Conservation (phyloP, 2,888 invertebrate species). For the Cataglyphis rosenhaueri region DNA sequence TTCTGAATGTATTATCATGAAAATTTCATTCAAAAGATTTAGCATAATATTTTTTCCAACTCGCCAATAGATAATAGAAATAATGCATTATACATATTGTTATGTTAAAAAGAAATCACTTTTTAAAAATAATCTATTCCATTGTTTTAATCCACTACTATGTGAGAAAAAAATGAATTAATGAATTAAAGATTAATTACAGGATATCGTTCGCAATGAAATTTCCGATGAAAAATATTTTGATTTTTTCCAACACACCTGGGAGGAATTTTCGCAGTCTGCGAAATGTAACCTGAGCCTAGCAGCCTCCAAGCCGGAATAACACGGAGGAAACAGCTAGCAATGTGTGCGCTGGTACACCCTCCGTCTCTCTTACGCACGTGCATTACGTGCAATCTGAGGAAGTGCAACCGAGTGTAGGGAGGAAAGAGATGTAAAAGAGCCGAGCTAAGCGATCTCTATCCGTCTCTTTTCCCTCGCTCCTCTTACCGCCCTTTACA, state of each 20-base stretch:
- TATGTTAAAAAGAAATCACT: neutral
- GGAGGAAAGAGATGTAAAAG: constrained; percentile 52
- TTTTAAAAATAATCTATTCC: neutral
- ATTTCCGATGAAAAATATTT: constrained; percentile 38
- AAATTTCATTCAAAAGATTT: neutral
- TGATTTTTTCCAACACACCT: neutral
- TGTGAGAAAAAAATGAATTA: neutral
- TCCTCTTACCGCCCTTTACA: constrained; percentile 37
- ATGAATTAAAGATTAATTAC: constrained; percentile 21
- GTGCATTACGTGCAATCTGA: constrained; percentile 24
- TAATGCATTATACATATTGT: neutral
- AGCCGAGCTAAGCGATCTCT: constrained; percentile 64
- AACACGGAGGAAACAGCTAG: constrained; percentile 28
- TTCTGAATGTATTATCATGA: neutral
- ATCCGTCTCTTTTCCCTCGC: constrained; percentile 56
- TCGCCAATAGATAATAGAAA: neutral
- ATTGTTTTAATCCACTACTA: neutral
- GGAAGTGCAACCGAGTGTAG: constrained; percentile 33
- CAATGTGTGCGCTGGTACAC: neutral
- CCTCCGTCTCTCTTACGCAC: constrained; percentile 37
- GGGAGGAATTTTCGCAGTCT: constrained; percentile 33
- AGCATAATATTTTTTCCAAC: neutral
- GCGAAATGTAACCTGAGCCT: constrained; percentile 17
- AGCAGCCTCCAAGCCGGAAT: constrained; percentile 35
- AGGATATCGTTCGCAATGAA: constrained; percentile 23